Base-by-base conservation (phyloP, 2,797 vertebrate genomes). In the Hemitrygon akajei region DNA sequence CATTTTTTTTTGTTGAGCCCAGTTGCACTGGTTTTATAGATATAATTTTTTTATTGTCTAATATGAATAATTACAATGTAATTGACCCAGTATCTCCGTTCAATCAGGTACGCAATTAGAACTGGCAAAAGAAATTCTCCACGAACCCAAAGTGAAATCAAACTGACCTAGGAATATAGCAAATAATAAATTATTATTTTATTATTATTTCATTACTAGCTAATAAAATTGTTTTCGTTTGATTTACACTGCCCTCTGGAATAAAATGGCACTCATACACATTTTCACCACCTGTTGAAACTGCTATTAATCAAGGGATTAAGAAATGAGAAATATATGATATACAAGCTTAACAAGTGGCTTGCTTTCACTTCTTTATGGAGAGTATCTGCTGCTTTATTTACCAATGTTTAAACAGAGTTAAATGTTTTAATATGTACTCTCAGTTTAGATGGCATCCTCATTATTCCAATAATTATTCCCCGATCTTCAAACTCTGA, bases 271-370 rank as follows among this genome's bases (percentile, higher is more conserved):
- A 3, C 25, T 86, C 3, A 1, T 76, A 0, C 0, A 34, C 63
- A 60, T 94, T 95, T 94, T 94, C 92, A 84, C 0, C 0, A 93
- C 22, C 82, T 25, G 93, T 94, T 94, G 94, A 82, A 10, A 77
- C 94, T 80, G 86, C 89, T 0, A 0, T 76, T 1, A 60, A 93
- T 93, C 95, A 94, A 93, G 93, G 25, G 94, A 47, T 47, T 47
- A 47, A 94, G 91, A 94, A 37, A 0, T 1, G 87, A 94, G 1
- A 94, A 94, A 93, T 22, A 5, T 75, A 86, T 30, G 82, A 27
- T 60, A 12, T 60, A 60, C 27, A 69, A 37, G n/a, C n/a, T 9
- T 20, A 14, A 12, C 20, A 22, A 86, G 56, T 27, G 58, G 27
- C 2, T n/a, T 37, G 60, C 34, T 66, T 34, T 69, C 86, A 37